Evolutionary conservation across 2,113 vertebrate species (phyloP), one percentile per base, ranked within the genome.

Genomic region (Otis tarda): DNA sequence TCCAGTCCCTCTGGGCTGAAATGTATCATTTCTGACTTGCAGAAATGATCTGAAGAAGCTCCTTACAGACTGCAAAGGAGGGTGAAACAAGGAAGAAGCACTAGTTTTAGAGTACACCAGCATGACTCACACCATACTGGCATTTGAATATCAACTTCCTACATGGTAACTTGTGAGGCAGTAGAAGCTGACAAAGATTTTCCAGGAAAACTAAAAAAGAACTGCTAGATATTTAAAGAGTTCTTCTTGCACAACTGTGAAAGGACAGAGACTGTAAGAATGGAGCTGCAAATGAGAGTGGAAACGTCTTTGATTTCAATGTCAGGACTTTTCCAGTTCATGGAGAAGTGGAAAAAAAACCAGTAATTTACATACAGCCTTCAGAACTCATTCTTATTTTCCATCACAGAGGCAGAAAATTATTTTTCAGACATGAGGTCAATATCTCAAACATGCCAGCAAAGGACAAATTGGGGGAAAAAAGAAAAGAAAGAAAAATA

Each of bases 381-480:
- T 83, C 52, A 78, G 68, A 83, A 86, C 4, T 63, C 49, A 28
- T 69, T 89, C 68, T 87, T 83, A 74, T 79, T 96, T 96, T 81
- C 71, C 88, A 90, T 67, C 83, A 89, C 7, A 91, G 70, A 95
- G 59, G 82, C 37, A 95, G 71, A 92, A 88, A 77, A 68, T 70
- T 68, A 63, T 68, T 92, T 49, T 84, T 70, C 53, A 89, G 30
- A 71, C 24, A 41, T 73, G 35, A 89, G 56, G 65, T 53, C 83
- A 90, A 6, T 81, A 81, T 49, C 88, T 90, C 95, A 92, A 96
- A 95, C 6, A 78, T 75, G 56, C 88, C 94, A 97, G 94, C 88
- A 86, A 93, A 91, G 43, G 52, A 73, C 41, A 83, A 86, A 74
- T 17, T 67, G 12, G 65, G 61, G 33, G 9, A 12, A 53, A 64